These are phyloP conservation scores for Petrolisthes cinctipes DNA, from an alignment of 2,888 invertebrate genomes.

Conservation along the genomic window DNA sequence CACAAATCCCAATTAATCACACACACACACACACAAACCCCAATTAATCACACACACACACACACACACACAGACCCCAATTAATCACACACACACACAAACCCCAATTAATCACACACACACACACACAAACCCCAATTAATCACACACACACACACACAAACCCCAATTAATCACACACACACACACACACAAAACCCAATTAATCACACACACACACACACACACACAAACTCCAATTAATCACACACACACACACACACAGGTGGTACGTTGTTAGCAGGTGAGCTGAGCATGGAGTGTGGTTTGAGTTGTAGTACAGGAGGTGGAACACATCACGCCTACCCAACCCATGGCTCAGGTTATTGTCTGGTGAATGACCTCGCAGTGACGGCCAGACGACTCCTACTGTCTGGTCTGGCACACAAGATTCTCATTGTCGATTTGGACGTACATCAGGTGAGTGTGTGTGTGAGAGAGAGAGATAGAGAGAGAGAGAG, in stretches of 20 bases:
- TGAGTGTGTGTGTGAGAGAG: constrained; percentile 36
- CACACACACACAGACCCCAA: no score
- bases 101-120: no score
- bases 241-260: neutral
- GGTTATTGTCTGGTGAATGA: constrained; percentile 69
- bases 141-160: no score
- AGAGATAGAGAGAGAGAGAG: no score
- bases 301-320: constrained; percentile 68
- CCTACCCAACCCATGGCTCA: constrained; percentile 68
- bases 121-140: no score
- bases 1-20: no score
- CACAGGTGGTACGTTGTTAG: constrained; percentile 67
- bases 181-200: no score
- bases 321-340: constrained; percentile 69
- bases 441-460: constrained; percentile 69
- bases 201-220: no score
- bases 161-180: neutral
- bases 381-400: constrained; percentile 68
- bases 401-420: constrained; percentile 62
- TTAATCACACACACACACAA: no score
- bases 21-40: no score
- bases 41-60: no score
- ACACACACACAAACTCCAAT: no score
- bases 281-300: constrained; percentile 67
- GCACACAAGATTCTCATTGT: constrained; percentile 68